Evolutionary conservation across 1,140 invertebrate genomes (phyloP), one percentile per base, ranked within the genome.

Genomic region (Aphidius gifuensis): DNA sequence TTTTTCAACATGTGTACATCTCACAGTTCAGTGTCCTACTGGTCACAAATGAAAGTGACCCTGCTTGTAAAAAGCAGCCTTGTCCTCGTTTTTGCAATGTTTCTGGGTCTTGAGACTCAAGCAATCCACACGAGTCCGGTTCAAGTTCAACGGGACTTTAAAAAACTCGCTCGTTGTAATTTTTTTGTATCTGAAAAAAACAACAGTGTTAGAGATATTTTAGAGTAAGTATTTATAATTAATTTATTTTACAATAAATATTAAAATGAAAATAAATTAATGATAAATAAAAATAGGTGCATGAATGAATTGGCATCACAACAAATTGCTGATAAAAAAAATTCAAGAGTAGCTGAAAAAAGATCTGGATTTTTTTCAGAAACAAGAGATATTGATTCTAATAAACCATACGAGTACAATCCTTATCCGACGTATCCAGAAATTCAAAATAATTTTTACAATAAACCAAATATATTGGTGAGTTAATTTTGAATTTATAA

Each of bases 121-220:
- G 16, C 43, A 57, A 60, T 59, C 49, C 38, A 49, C 39, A 63
- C 63, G 8, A 64, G 59, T 58, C 39, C 58, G 4, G 56, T 54
- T 48, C 58, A 67, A 47, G 53, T 61, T 63, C 58, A 59, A 50
- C 57, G 45, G 40, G 32, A 66, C 47, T 59, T 51, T 48, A 54
- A 56, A 40, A 64, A 45, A 21, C 38, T 45, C 21, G 50, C 23
- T 65, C 60, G 58, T 46, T 72, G 72, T 39, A 55, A 61, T 50
- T 71, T 71, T 43, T 54, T 63, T 9, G 54, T 21, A 9, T 9
- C 66, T n/a, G 67, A 60, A 8, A 73, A 62, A 56, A 68, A 62
- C 32, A 76, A 79, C n/a, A 64, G 69, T 23, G 61, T 72, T 38
- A 60, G 66, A 3, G 77, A 79, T 70, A 65, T 79, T 11, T 38